A percentile compares a stretch with the other conserved stretches of the same genome.
phyloP scores from a whole-genome alignment of 2,888 invertebrate genomes.

The Stenichneumon culpator region DNA sequence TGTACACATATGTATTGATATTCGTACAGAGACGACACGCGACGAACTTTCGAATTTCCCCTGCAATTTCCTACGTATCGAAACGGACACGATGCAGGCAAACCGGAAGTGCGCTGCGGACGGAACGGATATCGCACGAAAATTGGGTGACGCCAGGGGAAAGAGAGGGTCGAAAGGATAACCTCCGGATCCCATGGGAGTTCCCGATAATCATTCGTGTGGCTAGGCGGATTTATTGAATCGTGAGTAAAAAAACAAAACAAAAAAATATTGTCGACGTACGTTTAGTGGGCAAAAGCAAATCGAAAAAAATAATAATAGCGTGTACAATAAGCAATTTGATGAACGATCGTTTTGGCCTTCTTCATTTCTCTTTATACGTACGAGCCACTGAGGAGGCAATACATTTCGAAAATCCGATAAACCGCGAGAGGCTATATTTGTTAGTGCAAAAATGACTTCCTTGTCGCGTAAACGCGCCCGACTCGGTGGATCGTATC shows the following conservation, averaged over 20 bases:
- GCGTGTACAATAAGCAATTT: neutral
- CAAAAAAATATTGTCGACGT: neutral
- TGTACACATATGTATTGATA: constrained; percentile 21
- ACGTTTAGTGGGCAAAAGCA: constrained; percentile 2
- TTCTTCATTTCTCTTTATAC: neutral
- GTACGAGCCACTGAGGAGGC: neutral
- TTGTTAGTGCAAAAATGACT: constrained; percentile 83
- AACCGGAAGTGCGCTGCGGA: constrained; percentile 78
- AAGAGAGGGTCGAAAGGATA: neutral
- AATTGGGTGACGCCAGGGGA: constrained; percentile 75
- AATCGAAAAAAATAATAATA: neutral
- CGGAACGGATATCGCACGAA: constrained; percentile 81
- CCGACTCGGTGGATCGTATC: constrained; percentile 77
- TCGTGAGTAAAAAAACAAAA: constrained; percentile 21
- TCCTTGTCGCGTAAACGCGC: constrained; percentile 76
- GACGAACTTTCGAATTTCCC: constrained; percentile 83
- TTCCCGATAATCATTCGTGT: constrained; percentile 62
- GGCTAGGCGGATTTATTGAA: constrained; percentile 52
- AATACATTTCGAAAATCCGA: constrained; percentile 73
- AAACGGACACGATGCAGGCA: constrained; percentile 76
- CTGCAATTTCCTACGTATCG: constrained; percentile 82
- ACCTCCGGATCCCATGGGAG: constrained; percentile 27
- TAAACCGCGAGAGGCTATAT: constrained; percentile 84
- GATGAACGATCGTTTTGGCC: neutral
- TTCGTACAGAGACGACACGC: constrained; percentile 45